Conservation (phyloP, 2,888 invertebrate genomes). For the Maniola hyperantus region DNA sequence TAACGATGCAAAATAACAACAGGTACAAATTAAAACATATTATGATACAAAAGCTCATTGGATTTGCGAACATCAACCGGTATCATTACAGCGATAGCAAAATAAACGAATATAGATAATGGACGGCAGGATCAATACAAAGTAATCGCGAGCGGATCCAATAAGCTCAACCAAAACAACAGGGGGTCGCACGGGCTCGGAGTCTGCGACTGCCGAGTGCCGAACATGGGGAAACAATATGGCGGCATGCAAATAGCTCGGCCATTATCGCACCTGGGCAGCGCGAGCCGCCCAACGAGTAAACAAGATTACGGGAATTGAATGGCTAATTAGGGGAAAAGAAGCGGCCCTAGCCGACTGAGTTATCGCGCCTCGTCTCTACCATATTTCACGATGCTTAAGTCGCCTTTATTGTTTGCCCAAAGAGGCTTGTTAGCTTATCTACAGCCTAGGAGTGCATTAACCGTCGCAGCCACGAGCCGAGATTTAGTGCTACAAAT, state of each 20-base stretch:
- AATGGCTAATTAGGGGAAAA: slow-evolving; percentile 82
- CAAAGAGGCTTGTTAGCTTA: slow-evolving; percentile 78
- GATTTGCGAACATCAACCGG: slow-evolving; percentile 67
- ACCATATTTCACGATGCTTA: slow-evolving; percentile 78
- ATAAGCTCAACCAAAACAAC: slow-evolving; percentile 79
- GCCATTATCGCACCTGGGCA: slow-evolving; percentile 83
- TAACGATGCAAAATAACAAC: slow-evolving; percentile 21
- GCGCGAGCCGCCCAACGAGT: slow-evolving; percentile 72
- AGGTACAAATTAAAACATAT: slow-evolving; percentile 49
- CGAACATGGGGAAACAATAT: slow-evolving; percentile 80
- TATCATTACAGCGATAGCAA: slow-evolving; percentile 76
- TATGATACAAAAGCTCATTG: slow-evolving; percentile 56
- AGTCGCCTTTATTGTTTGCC: slow-evolving; percentile 76
- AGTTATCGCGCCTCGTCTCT: slow-evolving; percentile 76
- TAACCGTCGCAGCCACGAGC: slow-evolving; percentile 44
- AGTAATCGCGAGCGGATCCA: slow-evolving; percentile 81
- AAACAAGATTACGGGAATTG: slow-evolving; percentile 83
- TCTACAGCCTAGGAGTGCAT: slow-evolving; percentile 75
- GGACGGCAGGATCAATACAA: slow-evolving; percentile 81
- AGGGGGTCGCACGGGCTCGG: slow-evolving; percentile 72
- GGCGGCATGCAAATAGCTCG: slow-evolving; percentile 82
- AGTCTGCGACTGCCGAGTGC: slow-evolving; percentile 52
- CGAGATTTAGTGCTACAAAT: slow-evolving; percentile 34
- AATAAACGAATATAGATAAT: slow-evolving; percentile 81
- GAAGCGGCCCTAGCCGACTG: slow-evolving; percentile 70